phyloP scores from a whole-genome alignment of 2,797 vertebrate species.

The Tokudaia muenninki region DNA sequence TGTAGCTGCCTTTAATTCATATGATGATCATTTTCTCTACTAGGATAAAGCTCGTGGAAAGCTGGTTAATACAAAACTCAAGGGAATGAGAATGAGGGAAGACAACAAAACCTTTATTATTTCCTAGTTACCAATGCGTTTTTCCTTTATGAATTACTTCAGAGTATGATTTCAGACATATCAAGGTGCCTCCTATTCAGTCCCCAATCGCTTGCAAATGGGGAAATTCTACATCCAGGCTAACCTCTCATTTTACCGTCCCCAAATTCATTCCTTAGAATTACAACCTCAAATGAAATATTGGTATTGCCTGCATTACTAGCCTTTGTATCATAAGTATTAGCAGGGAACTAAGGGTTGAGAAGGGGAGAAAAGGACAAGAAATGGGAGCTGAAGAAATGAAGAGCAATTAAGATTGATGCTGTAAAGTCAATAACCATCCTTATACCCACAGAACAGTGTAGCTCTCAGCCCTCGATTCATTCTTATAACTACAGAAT shows the following conservation, averaged over 20 bases:
- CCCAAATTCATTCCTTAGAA: neutral
- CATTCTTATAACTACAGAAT: too few relatives aligned
- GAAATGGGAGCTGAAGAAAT: neutral
- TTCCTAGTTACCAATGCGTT: neutral
- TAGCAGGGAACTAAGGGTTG: neutral
- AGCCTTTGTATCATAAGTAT: neutral
- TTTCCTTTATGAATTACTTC: neutral
- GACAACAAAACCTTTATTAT: neutral
- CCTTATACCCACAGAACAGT: neutral
- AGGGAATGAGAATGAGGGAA: neutral
- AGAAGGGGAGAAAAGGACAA: neutral
- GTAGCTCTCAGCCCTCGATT: neutral
- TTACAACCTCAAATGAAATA: slow-evolving; percentile 29
- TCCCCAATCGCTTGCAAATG: neutral
- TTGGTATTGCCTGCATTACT: neutral
- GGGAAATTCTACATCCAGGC: neutral
- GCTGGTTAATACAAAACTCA: neutral
- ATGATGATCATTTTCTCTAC: neutral
- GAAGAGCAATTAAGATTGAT: neutral
- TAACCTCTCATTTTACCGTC: neutral
- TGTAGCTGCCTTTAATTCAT: neutral
- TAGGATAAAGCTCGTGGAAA: neutral
- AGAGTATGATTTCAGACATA: neutral
- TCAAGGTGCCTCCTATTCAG: neutral
- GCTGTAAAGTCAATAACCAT: neutral